phyloP scores from a whole-genome alignment of 2,888 invertebrate species.

The Carabus problematicus region DNA sequence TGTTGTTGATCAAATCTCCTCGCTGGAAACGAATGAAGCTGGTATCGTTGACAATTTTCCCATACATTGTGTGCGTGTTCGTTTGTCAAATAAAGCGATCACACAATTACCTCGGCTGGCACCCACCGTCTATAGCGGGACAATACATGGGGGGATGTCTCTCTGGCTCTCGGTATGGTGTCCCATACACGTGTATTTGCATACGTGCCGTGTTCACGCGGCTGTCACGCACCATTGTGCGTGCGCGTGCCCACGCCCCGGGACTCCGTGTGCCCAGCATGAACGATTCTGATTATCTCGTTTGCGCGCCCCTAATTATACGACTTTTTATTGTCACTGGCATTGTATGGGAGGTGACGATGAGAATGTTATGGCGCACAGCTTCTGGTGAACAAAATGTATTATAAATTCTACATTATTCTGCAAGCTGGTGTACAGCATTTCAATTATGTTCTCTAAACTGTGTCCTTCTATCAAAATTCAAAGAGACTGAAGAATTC shows the following conservation, averaged over 20 bases:
- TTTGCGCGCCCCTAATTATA: slow-evolving; percentile 32
- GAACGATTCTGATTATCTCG: slow-evolving; percentile 25
- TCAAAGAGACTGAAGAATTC: too few relatives aligned
- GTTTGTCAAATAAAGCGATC: neutral
- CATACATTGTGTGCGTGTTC: neutral
- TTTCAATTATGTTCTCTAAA: too few relatives aligned
- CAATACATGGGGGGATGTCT: neutral
- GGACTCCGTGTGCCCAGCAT: slow-evolving; percentile 8
- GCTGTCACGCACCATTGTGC: neutral
- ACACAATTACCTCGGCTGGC: neutral
- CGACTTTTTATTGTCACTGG: slow-evolving; percentile 37
- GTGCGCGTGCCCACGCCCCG: slow-evolving; percentile 7
- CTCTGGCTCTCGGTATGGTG: neutral
- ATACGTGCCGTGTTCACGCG: neutral
- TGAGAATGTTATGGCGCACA: too few relatives aligned
- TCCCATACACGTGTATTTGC: slow-evolving; percentile 8
- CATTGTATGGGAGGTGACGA: too few relatives aligned
- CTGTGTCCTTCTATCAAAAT: too few relatives aligned
- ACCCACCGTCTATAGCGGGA: neutral
- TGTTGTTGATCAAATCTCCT: too few relatives aligned
- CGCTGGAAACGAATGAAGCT: too few relatives aligned
- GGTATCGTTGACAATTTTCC: neutral
- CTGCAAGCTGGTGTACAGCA: too few relatives aligned
- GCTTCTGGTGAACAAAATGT: too few relatives aligned
- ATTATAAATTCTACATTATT: too few relatives aligned